Evolutionary conservation across 1,140 invertebrate species (phyloP).

Genomic region (Drosophila ironensis): DNA sequence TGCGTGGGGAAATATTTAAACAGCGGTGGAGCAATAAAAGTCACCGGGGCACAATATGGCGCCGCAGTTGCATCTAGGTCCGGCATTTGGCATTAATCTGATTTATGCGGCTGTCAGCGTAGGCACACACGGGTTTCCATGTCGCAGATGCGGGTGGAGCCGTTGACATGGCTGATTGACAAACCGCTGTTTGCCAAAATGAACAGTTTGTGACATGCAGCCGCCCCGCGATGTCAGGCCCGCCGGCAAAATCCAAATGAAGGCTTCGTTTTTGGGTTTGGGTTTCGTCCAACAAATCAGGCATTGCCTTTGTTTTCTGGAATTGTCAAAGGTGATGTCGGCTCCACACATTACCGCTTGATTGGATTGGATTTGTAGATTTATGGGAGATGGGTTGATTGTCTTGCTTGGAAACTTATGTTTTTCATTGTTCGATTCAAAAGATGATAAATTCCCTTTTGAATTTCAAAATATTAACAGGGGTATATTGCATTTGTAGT

Average conservation of each 20-base stretch:
- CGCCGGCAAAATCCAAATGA: background rate
- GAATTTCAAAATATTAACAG: too few species aligned
- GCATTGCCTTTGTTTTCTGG: conserved; percentile 8
- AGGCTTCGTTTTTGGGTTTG: too few species aligned
- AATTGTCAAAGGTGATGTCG: background rate
- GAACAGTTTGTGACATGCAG: conserved; percentile 66
- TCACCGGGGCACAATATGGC: conserved; percentile 52
- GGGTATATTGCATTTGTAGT: too few species aligned
- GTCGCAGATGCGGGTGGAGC: conserved; percentile 34
- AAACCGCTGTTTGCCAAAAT: conserved; percentile 72
- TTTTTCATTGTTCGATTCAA: too few species aligned
- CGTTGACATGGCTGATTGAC: conserved; percentile 60
- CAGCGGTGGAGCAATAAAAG: conserved; percentile 45
- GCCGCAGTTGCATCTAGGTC: conserved; percentile 23
- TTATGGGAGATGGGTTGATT: too few species aligned
- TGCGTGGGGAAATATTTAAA: conserved; percentile 57
- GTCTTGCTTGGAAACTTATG: too few species aligned
- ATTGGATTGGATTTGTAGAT: conserved; percentile 20
- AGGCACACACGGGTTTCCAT: too few species aligned
- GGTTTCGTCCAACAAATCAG: conserved; percentile 6
- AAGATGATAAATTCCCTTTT: too few species aligned
- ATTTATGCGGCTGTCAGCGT: conserved; percentile 71
- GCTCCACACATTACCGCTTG: conserved; percentile 1
- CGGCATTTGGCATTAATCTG: conserved; percentile 54
- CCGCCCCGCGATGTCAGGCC: conserved; percentile 9